Evolutionary conservation across 2,888 invertebrate species (phyloP).

Genomic region (Eupithecia tripunctaria): DNA sequence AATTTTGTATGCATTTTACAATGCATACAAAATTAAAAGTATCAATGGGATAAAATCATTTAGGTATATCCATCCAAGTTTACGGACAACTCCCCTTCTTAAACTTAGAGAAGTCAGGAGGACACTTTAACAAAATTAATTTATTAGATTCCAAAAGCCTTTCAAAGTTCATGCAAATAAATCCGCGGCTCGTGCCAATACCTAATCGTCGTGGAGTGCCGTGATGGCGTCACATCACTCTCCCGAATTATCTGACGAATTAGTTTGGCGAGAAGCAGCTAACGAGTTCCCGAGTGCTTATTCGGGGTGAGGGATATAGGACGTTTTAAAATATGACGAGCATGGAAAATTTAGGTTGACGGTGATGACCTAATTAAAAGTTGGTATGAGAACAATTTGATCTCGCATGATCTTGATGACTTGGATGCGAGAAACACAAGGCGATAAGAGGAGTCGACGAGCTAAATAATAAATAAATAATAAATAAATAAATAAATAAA

Average conservation of each 20-base stretch:
- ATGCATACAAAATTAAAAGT: neutral
- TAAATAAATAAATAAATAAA: too few relatives aligned
- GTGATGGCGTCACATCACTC: conserved; percentile 54
- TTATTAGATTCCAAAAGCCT: conserved; percentile 16
- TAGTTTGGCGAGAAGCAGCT: conserved; percentile 51
- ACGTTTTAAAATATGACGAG: neutral
- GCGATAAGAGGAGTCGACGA: neutral
- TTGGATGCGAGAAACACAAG: neutral
- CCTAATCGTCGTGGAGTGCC: conserved; percentile 43
- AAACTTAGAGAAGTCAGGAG: conserved; percentile 5
- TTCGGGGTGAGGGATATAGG: conserved; percentile 7
- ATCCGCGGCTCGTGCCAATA: conserved; percentile 33
- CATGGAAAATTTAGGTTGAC: neutral
- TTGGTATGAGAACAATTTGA: neutral
- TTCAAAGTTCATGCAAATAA: conserved; percentile 45
- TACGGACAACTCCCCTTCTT: conserved; percentile 1
- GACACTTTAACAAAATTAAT: conserved; percentile 23
- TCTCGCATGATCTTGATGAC: neutral
- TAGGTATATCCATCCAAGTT: neutral
- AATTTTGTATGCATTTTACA: neutral
- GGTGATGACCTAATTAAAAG: neutral
- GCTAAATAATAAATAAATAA: too few relatives aligned
- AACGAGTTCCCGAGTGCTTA: conserved; percentile 42
- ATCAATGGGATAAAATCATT: neutral
- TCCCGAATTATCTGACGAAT: conserved; percentile 48